These are phyloP conservation scores for Crambe crambe DNA, from an alignment of 37 sponge, comb jelly and placozoan species.

Conservation along the genomic window DNA sequence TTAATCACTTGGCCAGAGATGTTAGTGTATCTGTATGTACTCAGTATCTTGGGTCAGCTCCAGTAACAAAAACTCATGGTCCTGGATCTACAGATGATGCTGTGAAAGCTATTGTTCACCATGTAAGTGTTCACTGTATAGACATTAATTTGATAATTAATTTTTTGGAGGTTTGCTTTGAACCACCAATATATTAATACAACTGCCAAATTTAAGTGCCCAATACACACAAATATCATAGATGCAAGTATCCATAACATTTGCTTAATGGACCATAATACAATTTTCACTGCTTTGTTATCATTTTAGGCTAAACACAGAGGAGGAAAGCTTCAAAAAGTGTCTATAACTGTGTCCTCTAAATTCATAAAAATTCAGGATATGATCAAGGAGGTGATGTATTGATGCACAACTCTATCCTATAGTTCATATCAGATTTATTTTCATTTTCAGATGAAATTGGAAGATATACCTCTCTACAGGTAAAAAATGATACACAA, in stretches of 20 bases:
- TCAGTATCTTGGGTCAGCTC: conserved; percentile 79
- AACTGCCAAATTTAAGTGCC: too few relatives aligned
- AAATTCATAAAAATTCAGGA: conserved; percentile 60
- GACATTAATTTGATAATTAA: too few relatives aligned
- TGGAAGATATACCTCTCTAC: conserved; percentile 72
- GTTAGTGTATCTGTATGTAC: neutral
- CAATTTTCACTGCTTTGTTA: neutral
- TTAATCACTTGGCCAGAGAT: neutral
- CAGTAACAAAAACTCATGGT: conserved; percentile 67
- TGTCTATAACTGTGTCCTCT: conserved; percentile 77
- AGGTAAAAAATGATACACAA: conserved; percentile 36
- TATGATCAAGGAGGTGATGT: conserved; percentile 42
- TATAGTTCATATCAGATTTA: neutral
- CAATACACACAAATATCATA: too few relatives aligned
- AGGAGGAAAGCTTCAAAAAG: conserved; percentile 75
- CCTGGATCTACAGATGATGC: conserved; percentile 91
- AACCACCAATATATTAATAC: too few relatives aligned
- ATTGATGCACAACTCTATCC: neutral
- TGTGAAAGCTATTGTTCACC: conserved; percentile 68
- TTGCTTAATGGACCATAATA: too few relatives aligned
- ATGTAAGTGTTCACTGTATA: conserved; percentile 46
- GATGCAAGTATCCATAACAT: too few relatives aligned
- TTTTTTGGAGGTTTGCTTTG: too few relatives aligned
- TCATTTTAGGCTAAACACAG: conserved; percentile 58
- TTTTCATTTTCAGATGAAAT: conserved; percentile 43